Evolutionary conservation across 2,113 vertebrate species (phyloP).

Genomic region (Saccopteryx bilineata): DNA sequence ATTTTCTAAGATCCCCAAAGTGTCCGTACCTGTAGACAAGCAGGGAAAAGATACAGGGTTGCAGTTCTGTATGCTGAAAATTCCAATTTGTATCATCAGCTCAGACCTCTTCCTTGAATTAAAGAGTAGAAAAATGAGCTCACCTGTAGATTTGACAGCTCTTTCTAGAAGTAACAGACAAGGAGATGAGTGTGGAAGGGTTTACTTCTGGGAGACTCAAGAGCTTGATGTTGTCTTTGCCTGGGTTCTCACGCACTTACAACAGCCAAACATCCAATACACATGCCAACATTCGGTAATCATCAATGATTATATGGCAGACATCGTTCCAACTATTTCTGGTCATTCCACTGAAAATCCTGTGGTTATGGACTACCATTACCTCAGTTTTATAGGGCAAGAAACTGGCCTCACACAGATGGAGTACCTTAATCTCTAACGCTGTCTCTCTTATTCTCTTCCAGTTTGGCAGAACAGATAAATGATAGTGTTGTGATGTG

Average conservation of each 20-base stretch:
- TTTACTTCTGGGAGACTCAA: background rate
- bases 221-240: background rate
- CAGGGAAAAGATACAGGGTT: background rate
- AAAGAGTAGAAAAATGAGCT: background rate
- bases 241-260: background rate
- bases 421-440: background rate
- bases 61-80: background rate
- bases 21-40: background rate
- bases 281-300: background rate
- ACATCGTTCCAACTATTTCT: background rate
- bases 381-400: background rate
- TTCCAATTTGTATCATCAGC: background rate
- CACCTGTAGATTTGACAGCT: background rate
- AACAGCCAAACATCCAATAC: background rate
- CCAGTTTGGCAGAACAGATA: background rate
- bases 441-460: background rate
- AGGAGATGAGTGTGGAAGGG: background rate
- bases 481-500: background rate
- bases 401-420: background rate
- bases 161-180: slow-evolving; percentile 18
- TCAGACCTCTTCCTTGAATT: background rate
- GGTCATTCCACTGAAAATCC: background rate
- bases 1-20: background rate
- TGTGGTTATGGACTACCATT: background rate
- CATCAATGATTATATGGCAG: background rate